Base-by-base conservation (phyloP, 1,140 invertebrate genomes). In the Drosophila micromelanica region DNA sequence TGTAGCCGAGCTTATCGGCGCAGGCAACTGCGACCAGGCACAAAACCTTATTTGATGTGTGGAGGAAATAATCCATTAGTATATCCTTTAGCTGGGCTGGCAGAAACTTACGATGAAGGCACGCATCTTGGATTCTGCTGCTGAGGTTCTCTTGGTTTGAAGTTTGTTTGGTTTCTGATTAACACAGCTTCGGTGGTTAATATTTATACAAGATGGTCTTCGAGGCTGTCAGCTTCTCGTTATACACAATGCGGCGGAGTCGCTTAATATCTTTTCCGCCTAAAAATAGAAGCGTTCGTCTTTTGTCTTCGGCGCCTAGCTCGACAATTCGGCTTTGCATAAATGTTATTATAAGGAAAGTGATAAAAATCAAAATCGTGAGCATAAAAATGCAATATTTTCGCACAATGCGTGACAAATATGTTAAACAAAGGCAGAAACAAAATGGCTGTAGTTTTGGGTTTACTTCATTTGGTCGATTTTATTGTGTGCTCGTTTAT, bases 1-100 rank as follows among this genome's bases (percentile, higher is more conserved):
- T 91, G 68, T 91, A 91, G 64, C 90, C 90, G 38, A 90, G 70
- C 43, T 85, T 87, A n/a, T 90, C 90, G 64, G 90, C 90, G 57
- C 77, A 90, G 69, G 90, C 72, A 46, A 85, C 86, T 60, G 90
- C 90, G 32, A 90, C 60, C 7, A 91, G 48, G 71, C 90, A 90
- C 76, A 91, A 60, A 72, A 87, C 70, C 90, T 91, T 2, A 27
- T 8, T 20, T 35, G 2, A 8, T 8, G 35, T 5, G 6, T 5
- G 4, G 4, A 17, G 13, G 6, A 12, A 71, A 51, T 76, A 45
- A 54, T 82, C 61, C 65, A 6, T 82, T 54, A 67, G 35, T 32
- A 56, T 20, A 42, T 35, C 43, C 46, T 67, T 32, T 43, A n/a
- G 8, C 9, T 38, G 20, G 3, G 2, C 8, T 15, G 1, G 27